phyloP scores from a whole-genome alignment of 1,140 invertebrate genomes.

The Bombus breviceps region DNA sequence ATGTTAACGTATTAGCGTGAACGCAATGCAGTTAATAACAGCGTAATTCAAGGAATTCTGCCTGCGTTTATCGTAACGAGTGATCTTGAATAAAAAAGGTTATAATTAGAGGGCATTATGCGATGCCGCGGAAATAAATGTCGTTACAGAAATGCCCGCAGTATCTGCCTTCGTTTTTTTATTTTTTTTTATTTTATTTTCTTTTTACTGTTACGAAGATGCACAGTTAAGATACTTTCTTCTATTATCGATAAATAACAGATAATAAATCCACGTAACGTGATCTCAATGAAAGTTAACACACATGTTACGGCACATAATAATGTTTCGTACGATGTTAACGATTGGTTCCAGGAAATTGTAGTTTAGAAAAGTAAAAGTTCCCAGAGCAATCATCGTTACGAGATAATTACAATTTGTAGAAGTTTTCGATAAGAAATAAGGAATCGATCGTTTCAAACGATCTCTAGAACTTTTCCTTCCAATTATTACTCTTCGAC shows the following conservation, averaged over 20 bases:
- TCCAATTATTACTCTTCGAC: too few relatives aligned
- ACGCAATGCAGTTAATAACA: background rate
- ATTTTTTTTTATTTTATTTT: background rate
- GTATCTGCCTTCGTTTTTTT: background rate
- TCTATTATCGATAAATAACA: background rate
- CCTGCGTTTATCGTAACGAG: conserved; percentile 5
- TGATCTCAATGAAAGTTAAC: background rate
- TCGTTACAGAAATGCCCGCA: background rate
- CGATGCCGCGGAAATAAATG: conserved; percentile 12
- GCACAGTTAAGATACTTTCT: background rate
- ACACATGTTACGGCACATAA: too few relatives aligned
- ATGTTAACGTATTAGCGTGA: background rate
- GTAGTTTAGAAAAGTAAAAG: background rate
- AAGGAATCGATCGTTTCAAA: too few relatives aligned
- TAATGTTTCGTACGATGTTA: too few relatives aligned
- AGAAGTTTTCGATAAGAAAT: background rate
- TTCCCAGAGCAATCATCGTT: background rate
- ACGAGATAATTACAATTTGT: background rate
- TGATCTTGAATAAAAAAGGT: conserved; percentile 27
- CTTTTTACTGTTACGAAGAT: background rate
- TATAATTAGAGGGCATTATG: conserved; percentile 18
- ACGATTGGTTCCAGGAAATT: background rate
- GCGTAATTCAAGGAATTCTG: conserved; percentile 23
- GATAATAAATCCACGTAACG: background rate
- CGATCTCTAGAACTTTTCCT: too few relatives aligned